These are phyloP conservation scores for Drosophila anomelani DNA, from an alignment of 2,888 invertebrate species.

Conservation along the genomic window DNA sequence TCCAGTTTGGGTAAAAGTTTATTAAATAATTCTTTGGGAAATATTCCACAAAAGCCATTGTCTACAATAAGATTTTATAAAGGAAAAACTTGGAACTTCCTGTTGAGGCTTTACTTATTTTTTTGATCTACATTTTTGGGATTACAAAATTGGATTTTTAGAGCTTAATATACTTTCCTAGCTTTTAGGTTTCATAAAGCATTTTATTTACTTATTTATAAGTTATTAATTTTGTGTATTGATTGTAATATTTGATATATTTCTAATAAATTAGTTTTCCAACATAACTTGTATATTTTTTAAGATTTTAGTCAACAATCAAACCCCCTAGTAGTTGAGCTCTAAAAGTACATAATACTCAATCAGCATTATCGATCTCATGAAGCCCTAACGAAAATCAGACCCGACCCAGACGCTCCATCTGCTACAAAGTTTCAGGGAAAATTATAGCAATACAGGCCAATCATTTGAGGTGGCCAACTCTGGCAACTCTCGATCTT, in stretches of 20 bases:
- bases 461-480: conserved; percentile 29
- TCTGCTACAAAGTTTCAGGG: conserved; percentile 20
- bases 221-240: not conserved
- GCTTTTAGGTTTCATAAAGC: not conserved
- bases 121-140: too few relatives aligned
- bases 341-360: conserved; percentile 4
- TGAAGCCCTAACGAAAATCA: conserved; percentile 3
- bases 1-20: too few relatives aligned
- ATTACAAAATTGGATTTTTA: not conserved
- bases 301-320: too few relatives aligned
- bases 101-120: too few relatives aligned
- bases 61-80: too few relatives aligned
- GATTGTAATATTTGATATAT: not conserved
- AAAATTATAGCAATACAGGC: conserved; percentile 35
- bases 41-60: too few relatives aligned
- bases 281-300: not conserved
- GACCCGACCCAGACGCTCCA: conserved; percentile 11
- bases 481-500: conserved; percentile 20
- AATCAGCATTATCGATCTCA: conserved; percentile 25
- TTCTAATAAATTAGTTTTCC: not conserved
- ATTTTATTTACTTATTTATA: too few relatives aligned
- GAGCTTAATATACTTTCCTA: not conserved
- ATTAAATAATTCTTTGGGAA: too few relatives aligned
- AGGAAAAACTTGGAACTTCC: too few relatives aligned
- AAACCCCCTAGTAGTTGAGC: not conserved